These are phyloP conservation scores for Thalpophila matura DNA, from an alignment of 2,888 invertebrate species.

Conservation along the genomic window DNA sequence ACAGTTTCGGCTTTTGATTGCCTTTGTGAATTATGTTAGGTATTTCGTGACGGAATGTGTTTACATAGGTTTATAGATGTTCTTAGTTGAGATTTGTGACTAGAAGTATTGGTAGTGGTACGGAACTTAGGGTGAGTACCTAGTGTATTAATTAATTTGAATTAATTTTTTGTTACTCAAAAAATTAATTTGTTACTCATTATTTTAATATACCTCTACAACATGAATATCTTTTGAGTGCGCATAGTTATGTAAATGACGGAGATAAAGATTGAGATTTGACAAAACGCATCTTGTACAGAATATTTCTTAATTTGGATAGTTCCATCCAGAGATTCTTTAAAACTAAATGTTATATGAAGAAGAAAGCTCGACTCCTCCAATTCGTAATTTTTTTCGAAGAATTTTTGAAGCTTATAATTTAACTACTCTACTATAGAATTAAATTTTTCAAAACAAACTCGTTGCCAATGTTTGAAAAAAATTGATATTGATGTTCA, in stretches of 20 bases:
- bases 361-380: too few relatives aligned
- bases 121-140: neutral
- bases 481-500: neutral
- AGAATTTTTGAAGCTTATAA: too few relatives aligned
- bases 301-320: too few relatives aligned
- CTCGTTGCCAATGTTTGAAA: neutral
- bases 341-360: too few relatives aligned
- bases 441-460: neutral
- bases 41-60: conserved; percentile 47
- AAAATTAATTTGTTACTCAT: too few relatives aligned
- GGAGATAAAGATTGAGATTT: neutral
- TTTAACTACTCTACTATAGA: too few relatives aligned
- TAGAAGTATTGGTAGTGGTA: neutral
- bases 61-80: conserved; percentile 43
- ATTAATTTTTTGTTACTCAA: too few relatives aligned
- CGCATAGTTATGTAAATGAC: neutral
- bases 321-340: neutral
- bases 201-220: too few relatives aligned
- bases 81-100: conserved; percentile 2
- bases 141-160: too few relatives aligned
- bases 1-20: conserved; percentile 65
- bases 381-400: too few relatives aligned
- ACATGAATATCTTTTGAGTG: too few relatives aligned
- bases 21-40: conserved; percentile 64
- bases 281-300: too few relatives aligned